These are phyloP conservation scores for Aproaerema taeniolella DNA, from an alignment of 2,888 invertebrate genomes.

Conservation along the genomic window DNA sequence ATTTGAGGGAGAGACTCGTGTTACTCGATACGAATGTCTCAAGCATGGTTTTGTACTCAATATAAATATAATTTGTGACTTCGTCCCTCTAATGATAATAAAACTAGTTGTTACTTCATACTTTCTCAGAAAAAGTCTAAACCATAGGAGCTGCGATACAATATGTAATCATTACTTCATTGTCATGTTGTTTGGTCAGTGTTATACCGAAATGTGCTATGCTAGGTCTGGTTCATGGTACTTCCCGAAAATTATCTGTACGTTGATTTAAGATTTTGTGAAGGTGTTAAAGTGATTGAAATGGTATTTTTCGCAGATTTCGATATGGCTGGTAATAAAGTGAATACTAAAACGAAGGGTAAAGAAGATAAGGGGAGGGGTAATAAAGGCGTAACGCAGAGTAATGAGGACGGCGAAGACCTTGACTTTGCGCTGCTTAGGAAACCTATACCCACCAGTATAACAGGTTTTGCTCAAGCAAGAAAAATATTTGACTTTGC, in stretches of 20 bases:
- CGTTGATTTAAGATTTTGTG: too few relatives aligned
- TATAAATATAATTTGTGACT: slow-evolving; percentile 17
- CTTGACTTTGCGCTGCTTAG: slow-evolving; percentile 76
- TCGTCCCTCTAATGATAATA: not conserved
- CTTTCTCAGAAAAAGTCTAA: too few relatives aligned
- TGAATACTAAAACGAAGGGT: slow-evolving; percentile 55
- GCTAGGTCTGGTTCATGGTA: too few relatives aligned
- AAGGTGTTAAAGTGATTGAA: too few relatives aligned
- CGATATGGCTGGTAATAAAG: slow-evolving; percentile 65
- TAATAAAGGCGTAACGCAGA: slow-evolving; percentile 42
- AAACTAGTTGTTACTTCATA: too few relatives aligned
- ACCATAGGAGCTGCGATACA: too few relatives aligned
- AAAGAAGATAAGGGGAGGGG: slow-evolving; percentile 58
- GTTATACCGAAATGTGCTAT: slow-evolving; percentile 38
- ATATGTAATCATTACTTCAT: slow-evolving; percentile 9
- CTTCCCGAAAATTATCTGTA: too few relatives aligned
- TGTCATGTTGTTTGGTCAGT: slow-evolving; percentile 40
- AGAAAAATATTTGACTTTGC: slow-evolving; percentile 84
- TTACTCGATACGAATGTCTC: too few relatives aligned
- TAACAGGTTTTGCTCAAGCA: slow-evolving; percentile 83
- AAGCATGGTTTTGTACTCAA: slow-evolving; percentile 53
- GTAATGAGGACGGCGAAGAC: slow-evolving; percentile 56
- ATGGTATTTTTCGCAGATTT: slow-evolving; percentile 22
- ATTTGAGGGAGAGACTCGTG: slow-evolving; percentile 72
- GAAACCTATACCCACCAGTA: slow-evolving; percentile 82